phyloP scores from a whole-genome alignment of 2,888 invertebrate species.

The Platycheirus rosarum region DNA sequence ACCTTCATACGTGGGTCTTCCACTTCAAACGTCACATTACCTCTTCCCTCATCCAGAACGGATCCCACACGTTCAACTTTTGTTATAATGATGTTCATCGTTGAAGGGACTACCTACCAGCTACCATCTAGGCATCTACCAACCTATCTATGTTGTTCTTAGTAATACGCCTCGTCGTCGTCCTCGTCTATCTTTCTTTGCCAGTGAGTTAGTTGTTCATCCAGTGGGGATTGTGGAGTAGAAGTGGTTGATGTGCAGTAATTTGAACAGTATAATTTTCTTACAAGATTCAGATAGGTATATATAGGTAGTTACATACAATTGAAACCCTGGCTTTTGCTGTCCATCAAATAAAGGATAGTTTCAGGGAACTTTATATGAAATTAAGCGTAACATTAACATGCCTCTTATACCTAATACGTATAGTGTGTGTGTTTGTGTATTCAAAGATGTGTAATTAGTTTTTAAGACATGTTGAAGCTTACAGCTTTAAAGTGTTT shows the following conservation, averaged over 20 bases:
- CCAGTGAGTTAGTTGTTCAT: background rate
- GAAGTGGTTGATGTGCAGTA: conserved; percentile 8
- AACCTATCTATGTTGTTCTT: too few species aligned
- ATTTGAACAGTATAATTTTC: conserved; percentile 26
- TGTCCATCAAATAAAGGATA: background rate
- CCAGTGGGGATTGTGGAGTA: background rate
- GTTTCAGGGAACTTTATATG: too few species aligned
- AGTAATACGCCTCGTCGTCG: conserved; percentile 2
- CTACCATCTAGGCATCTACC: too few species aligned
- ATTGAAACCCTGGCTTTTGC: conserved; percentile 6
- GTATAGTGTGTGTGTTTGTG: too few species aligned
- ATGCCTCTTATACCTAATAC: too few species aligned
- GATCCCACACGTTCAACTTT: conserved; percentile 47
- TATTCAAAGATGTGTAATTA: too few species aligned
- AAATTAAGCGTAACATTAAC: too few species aligned
- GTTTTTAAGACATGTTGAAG: too few species aligned
- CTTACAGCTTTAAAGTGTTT: too few species aligned
- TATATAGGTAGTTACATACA: conserved; percentile 8
- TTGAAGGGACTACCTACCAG: background rate
- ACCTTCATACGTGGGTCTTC: conserved; percentile 19
- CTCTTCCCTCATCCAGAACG: conserved; percentile 3
- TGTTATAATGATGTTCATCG: conserved; percentile 56
- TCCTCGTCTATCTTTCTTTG: background rate
- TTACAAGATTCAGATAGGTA: conserved; percentile 14
- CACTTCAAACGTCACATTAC: conserved; percentile 13